These are phyloP conservation scores for Plusia festucae DNA, from an alignment of 2,888 invertebrate genomes.

Conservation along the genomic window DNA sequence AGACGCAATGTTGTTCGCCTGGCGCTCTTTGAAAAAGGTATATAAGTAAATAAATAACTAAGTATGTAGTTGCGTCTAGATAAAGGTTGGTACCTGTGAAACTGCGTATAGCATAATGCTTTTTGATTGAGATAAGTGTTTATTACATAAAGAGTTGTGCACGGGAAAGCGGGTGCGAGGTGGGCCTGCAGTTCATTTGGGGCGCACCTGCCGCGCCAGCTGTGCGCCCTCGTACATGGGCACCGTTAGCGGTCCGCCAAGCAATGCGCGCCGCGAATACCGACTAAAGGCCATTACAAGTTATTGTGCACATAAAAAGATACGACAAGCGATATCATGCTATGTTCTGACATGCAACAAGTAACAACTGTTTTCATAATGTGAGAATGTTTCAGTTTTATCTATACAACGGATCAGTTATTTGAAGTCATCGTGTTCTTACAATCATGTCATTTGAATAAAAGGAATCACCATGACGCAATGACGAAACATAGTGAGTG, in stretches of 20 bases:
- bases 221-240: conserved; percentile 70
- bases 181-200: conserved; percentile 61
- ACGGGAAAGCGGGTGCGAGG: conserved; percentile 27
- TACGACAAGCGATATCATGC: conserved; percentile 24
- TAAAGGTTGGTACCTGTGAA: conserved; percentile 26
- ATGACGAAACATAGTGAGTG: too few species aligned
- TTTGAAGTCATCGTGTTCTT: too few species aligned
- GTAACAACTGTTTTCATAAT: too few species aligned
- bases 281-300: conserved; percentile 20
- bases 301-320: conserved; percentile 8
- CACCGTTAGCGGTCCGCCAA: conserved; percentile 53
- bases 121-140: conserved; percentile 30
- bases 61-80: conserved; percentile 13
- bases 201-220: conserved; percentile 82
- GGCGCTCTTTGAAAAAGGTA: not conserved
- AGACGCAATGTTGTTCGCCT: conserved; percentile 19
- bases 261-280: conserved; percentile 54
- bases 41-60: not conserved
- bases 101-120: conserved; percentile 26
- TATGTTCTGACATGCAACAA: not conserved
- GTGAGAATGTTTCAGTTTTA: too few species aligned
- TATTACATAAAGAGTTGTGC: conserved; percentile 41
- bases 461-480: too few species aligned
- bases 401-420: too few species aligned
- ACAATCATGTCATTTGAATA: too few species aligned